Base-by-base conservation (phyloP, 2,797 vertebrate species). In the Cyclopterus lumpus region DNA sequence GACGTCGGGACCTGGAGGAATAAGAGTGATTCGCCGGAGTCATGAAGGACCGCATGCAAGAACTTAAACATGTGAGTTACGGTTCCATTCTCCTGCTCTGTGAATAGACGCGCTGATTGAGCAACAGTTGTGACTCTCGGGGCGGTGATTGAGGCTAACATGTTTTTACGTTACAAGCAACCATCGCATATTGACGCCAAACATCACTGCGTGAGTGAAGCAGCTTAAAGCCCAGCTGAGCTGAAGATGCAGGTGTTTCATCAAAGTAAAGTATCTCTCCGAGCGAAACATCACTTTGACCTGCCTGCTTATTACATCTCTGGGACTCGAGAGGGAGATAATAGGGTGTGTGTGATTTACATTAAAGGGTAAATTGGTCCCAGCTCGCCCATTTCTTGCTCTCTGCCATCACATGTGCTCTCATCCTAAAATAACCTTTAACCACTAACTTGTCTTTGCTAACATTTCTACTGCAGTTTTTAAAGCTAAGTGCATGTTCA, bases 11-110 rank as follows among this genome's bases (percentile, higher is more conserved):
- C 42, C 68, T 62, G 75, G 14, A 26, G 80, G n/a, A 57, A 55
- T 15, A 70, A 69, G 54, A 79, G 67, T 55, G 40, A 63, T 80
- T 42, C 51, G 67, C 68, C 15, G 73, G 44, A 77, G 76, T 70
- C 89, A 95, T 95, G 95, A 95, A 94, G 89, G 95, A 95, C 89
- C 95, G 95, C 54, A 95, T 94, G 82, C 93, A 92, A 55, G 95
- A 95, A 93, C 93, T 95, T 84, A 82, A 71, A 88, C 93, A 94
- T 69, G 95, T 95, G 81, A 95, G 95, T 92, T 77, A 32, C 36
- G 49, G 32, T 69, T 30, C 71, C 32, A 6, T 67, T 68, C 3
- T 40, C 60, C 61, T 80, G 51, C 14, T 79, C 8, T 22, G n/a
- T 3, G 34, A 18, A 22, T 1, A 2, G 20, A 14, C 8, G 65